These are phyloP conservation scores for Acronicta aceris DNA, from an alignment of 2,888 invertebrate genomes.

Conservation along the genomic window DNA sequence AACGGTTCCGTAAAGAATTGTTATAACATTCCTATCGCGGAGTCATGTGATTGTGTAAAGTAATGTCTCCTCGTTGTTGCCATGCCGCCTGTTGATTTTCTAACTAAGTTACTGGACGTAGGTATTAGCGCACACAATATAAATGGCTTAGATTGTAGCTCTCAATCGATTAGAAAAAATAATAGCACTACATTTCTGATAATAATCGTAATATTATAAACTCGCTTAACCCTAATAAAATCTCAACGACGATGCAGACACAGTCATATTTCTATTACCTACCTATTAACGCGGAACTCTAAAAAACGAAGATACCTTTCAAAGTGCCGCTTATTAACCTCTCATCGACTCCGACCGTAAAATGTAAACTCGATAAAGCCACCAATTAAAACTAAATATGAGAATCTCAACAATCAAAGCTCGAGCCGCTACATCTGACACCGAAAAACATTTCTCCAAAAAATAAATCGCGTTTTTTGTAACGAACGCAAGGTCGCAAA, in stretches of 20 bases:
- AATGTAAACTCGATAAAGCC: conserved; percentile 90
- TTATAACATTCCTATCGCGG: conserved; percentile 75
- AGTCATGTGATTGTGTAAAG: conserved; percentile 62
- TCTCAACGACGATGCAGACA: conserved; percentile 70
- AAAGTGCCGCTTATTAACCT: conserved; percentile 89
- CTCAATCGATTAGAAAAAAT: conserved; percentile 47
- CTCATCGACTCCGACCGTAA: conserved; percentile 89
- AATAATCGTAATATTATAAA: conserved; percentile 57
- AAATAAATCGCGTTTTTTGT: conserved; percentile 86
- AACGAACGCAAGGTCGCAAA: conserved; percentile 83
- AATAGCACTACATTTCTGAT: conserved; percentile 48
- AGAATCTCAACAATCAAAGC: conserved; percentile 89
- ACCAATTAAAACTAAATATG: conserved; percentile 90
- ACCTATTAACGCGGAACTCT: conserved; percentile 82
- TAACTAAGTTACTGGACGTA: conserved; percentile 44
- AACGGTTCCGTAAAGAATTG: conserved; percentile 85
- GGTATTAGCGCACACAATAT: conserved; percentile 29
- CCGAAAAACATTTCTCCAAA: conserved; percentile 84
- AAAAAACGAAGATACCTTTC: conserved; percentile 86
- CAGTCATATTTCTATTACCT: conserved; percentile 79
- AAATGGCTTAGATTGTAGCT: conserved; percentile 31
- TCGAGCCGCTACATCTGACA: conserved; percentile 88
- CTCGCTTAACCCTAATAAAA: conserved; percentile 77
- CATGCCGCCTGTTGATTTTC: conserved; percentile 53
- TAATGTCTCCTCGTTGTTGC: conserved; percentile 54